A percentile compares a stretch with the other conserved stretches of the same genome.
Evolutionary conservation across 1,140 invertebrate genomes (phyloP).

Genomic region (Sweltsa coloradensis): DNA sequence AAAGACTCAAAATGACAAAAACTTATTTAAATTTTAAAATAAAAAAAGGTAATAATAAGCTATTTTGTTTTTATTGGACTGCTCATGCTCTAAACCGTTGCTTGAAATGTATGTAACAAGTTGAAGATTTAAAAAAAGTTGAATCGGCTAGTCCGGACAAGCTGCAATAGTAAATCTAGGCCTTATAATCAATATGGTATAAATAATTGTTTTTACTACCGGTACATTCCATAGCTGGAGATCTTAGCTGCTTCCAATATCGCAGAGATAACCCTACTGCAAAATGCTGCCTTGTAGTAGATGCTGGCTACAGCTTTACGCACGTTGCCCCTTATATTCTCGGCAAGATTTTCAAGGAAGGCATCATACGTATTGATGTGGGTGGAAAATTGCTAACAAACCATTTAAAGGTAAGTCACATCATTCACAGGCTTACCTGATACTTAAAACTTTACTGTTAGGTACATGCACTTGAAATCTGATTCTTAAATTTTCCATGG

Average conservation of each 20-base stretch:
- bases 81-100: too few relatives aligned
- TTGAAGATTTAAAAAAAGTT: too few relatives aligned
- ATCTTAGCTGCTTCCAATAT: conserved; percentile 38
- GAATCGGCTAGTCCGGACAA: too few relatives aligned
- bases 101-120: too few relatives aligned
- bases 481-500: too few relatives aligned
- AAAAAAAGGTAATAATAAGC: too few relatives aligned
- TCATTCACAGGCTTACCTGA: too few relatives aligned
- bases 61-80: too few relatives aligned
- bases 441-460: too few relatives aligned
- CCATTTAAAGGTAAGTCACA: conserved; percentile 95
- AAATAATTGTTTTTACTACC: conserved; percentile 8
- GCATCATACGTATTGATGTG: conserved; percentile 77
- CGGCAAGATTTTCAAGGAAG: conserved; percentile 67
- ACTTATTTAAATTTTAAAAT: too few relatives aligned
- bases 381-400: conserved; percentile 97
- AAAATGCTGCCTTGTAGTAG: conserved; percentile 75
- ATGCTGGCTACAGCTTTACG: conserved; percentile 91
- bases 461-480: too few relatives aligned
- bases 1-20: too few relatives aligned
- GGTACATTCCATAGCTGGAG: conserved; percentile 36
- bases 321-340: conserved; percentile 92
- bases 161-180: conserved; percentile 36
- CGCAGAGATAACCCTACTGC: conserved; percentile 36
- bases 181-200: conserved; percentile 5